These are phyloP conservation scores for Cyclargus thomasi DNA, from an alignment of 1,140 invertebrate genomes.

Conservation along the genomic window DNA sequence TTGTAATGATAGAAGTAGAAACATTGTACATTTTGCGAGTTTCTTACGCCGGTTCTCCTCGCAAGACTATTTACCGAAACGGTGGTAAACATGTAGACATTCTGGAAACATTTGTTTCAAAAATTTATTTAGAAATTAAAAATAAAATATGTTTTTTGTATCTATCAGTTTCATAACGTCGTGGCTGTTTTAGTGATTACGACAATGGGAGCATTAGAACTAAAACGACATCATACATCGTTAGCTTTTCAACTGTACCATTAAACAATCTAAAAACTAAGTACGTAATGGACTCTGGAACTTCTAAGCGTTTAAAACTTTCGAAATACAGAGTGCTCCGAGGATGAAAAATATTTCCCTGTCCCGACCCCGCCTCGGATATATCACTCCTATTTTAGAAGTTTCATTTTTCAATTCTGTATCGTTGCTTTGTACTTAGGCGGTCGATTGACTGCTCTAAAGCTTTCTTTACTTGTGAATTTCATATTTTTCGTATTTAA, in stretches of 20 bases:
- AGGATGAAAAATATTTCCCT: not conserved
- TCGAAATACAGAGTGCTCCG: not conserved
- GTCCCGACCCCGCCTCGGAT: not conserved
- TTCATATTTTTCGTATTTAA: not conserved
- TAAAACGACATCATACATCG: slow-evolving; percentile 1
- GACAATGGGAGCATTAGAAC: not conserved
- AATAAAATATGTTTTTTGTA: too few relatives aligned
- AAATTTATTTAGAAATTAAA: too few relatives aligned
- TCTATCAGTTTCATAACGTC: too few relatives aligned
- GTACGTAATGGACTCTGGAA: not conserved
- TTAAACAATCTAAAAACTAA: slow-evolving; percentile 4
- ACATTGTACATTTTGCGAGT: too few relatives aligned
- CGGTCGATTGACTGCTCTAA: too few relatives aligned
- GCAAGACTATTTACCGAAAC: too few relatives aligned
- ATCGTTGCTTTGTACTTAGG: not conserved
- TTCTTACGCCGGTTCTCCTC: too few relatives aligned
- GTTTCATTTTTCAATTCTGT: not conserved
- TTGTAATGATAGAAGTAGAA: too few relatives aligned
- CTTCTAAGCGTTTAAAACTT: not conserved
- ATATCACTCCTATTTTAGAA: not conserved
- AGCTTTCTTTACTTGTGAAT: not conserved
- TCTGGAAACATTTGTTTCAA: too few relatives aligned
- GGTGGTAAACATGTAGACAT: too few relatives aligned
- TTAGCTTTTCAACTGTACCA: not conserved
- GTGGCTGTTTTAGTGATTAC: not conserved